Conservation (phyloP, 2,797 vertebrate genomes). For the Coregonus suidteri region DNA sequence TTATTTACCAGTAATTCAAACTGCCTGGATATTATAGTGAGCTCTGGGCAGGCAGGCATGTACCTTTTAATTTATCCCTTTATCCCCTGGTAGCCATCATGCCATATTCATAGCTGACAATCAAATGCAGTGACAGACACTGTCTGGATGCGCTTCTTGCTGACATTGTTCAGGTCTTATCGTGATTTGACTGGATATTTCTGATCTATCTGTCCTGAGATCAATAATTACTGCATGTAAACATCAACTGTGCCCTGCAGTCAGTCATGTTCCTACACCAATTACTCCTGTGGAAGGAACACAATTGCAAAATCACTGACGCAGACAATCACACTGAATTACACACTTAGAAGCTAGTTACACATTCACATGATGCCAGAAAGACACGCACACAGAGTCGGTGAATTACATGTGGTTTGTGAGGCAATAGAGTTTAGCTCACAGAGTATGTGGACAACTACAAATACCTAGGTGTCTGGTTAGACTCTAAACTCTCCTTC, state of each 20-base stretch:
- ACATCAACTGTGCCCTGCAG: background rate
- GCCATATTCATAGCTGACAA: background rate
- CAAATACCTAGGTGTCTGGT: too few relatives aligned
- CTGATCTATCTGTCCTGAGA: background rate
- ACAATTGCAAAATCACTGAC: background rate
- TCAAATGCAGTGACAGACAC: background rate
- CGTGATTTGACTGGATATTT: constrained; percentile 5
- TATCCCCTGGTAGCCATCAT: background rate
- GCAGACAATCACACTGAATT: constrained; percentile 24
- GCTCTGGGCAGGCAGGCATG: background rate
- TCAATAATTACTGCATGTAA: background rate
- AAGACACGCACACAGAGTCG: background rate
- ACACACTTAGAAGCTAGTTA: constrained; percentile 11
- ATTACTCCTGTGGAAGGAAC: background rate
- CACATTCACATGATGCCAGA: constrained; percentile 1
- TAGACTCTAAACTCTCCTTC: too few relatives aligned
- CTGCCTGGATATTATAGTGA: constrained; percentile 8
- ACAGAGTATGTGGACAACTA: background rate
- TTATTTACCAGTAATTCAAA: constrained; percentile 29
- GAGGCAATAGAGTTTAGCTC: constrained; percentile 4
- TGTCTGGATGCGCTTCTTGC: background rate
- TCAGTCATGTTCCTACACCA: background rate
- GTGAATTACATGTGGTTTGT: background rate
- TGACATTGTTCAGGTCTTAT: background rate
- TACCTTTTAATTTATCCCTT: background rate